Conservation (phyloP, 2,113 vertebrate genomes). For the Tamias sibiricus region DNA sequence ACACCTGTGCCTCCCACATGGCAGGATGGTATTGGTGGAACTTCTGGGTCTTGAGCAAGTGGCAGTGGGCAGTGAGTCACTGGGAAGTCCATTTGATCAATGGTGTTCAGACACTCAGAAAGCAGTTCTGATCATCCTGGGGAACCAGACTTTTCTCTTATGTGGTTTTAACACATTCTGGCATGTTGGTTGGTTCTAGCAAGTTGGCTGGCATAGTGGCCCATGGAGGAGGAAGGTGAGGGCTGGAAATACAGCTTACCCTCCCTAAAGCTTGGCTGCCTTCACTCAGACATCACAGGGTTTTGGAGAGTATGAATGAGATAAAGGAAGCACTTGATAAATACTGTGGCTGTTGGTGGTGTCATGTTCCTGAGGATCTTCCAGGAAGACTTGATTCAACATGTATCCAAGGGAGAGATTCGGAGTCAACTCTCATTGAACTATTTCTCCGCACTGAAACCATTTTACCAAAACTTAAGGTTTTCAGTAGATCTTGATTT, state of each 20-base stretch:
- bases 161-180: not conserved
- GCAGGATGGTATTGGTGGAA: no score
- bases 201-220: not conserved
- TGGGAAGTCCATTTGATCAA: not conserved
- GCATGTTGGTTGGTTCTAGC: not conserved
- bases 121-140: not conserved
- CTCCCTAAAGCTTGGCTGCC: not conserved
- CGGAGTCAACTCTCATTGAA: not conserved
- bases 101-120: fast-evolving
- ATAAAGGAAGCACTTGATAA: not conserved
- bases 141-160: not conserved
- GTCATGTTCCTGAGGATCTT: not conserved
- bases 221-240: not conserved
- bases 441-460: not conserved
- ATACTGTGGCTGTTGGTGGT: not conserved
- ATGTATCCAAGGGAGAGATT: not conserved
- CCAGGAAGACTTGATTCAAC: not conserved
- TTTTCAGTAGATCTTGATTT: not conserved
- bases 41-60: no score
- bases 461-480: not conserved
- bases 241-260: no score
- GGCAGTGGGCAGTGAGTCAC: no score
- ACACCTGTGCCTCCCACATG: not conserved
- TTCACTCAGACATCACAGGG: not conserved
- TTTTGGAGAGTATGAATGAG: not conserved